A percentile compares a stretch with the other conserved stretches of the same genome.
These are phyloP conservation scores for Ptilorrhoa leucosticta DNA, from an alignment of 2,113 vertebrate genomes.

Conservation along the genomic window DNA sequence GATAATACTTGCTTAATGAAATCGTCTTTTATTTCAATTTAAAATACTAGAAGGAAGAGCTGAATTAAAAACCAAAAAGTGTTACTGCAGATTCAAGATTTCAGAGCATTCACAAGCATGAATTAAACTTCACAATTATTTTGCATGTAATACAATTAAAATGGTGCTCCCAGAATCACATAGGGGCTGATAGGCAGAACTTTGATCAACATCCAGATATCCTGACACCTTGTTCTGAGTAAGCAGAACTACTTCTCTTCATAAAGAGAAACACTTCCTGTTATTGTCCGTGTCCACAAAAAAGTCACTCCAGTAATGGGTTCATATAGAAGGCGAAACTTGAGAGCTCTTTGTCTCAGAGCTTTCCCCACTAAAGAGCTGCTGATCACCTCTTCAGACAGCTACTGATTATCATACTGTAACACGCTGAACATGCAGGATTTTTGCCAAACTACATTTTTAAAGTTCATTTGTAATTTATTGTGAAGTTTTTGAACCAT, in stretches of 20 bases:
- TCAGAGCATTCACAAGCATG: background rate
- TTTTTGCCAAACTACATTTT: conserved; percentile 68
- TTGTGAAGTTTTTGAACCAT: conserved; percentile 69
- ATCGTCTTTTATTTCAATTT: background rate
- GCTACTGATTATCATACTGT: background rate
- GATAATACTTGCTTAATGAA: background rate
- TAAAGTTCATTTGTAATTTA: conserved; percentile 70
- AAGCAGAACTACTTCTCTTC: background rate
- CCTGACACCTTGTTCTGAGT: background rate
- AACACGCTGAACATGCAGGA: conserved; percentile 11
- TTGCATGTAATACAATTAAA: background rate
- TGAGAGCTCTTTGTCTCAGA: background rate
- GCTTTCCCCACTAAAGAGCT: conserved; percentile 4
- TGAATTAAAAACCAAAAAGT: background rate
- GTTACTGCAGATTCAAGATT: background rate
- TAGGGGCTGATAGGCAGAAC: background rate
- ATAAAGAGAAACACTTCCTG: background rate
- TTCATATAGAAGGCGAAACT: background rate
- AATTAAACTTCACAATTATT: background rate
- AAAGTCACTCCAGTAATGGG: background rate
- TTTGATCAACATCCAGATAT: background rate
- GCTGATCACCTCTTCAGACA: conserved; percentile 23
- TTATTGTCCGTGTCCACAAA: background rate
- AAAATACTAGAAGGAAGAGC: background rate
- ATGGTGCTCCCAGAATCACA: background rate